These are phyloP conservation scores for Epinotia brunnichana DNA, from an alignment of 2,888 invertebrate species.

Conservation along the genomic window DNA sequence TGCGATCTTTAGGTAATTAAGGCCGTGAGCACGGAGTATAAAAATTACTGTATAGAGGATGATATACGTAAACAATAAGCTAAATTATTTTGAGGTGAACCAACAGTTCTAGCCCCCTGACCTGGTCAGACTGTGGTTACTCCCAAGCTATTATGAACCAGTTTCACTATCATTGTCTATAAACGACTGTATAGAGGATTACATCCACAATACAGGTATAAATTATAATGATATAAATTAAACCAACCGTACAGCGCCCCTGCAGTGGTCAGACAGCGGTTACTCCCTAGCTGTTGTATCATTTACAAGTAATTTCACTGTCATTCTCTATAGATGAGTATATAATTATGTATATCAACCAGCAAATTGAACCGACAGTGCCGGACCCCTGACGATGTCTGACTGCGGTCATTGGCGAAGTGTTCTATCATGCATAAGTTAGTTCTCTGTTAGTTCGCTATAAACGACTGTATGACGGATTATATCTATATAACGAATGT, in stretches of 20 bases:
- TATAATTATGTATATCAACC: background rate
- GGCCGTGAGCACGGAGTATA: too few species aligned
- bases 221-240: background rate
- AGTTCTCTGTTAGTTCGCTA: too few species aligned
- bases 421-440: slow-evolving; percentile 68
- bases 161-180: too few species aligned
- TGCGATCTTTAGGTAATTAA: too few species aligned
- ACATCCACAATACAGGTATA: background rate
- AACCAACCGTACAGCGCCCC: slow-evolving; percentile 59
- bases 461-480: too few species aligned
- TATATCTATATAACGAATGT: too few species aligned
- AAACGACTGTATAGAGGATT: background rate
- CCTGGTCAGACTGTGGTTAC: too few species aligned
- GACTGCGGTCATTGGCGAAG: slow-evolving; percentile 55
- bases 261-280: slow-evolving; percentile 61
- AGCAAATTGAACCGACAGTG: background rate
- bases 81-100: too few species aligned
- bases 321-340: slow-evolving; percentile 38
- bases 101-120: too few species aligned
- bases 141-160: too few species aligned
- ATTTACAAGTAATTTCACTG: slow-evolving; percentile 70
- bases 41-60: too few species aligned
- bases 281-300: slow-evolving; percentile 67
- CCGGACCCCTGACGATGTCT: background rate
- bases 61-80: too few species aligned